Conservation (phyloP, 2,113 vertebrate genomes). For the Petromus typicus region DNA sequence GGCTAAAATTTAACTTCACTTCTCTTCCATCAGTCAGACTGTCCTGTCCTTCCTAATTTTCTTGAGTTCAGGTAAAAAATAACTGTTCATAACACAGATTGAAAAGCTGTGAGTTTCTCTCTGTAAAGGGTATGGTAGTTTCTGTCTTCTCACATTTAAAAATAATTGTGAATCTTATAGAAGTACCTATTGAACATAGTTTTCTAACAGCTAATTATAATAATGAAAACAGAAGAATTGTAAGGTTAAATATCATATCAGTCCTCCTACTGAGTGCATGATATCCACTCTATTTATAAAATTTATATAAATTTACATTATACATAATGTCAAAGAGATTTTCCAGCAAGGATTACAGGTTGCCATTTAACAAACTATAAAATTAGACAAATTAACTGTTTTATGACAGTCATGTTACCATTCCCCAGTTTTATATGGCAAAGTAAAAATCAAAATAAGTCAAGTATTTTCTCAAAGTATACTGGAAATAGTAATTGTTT, state of each 20-base stretch:
- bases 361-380: neutral
- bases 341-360: neutral
- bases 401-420: rapidly evolving
- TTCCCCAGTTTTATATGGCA: neutral
- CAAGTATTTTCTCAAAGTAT: neutral
- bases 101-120: neutral
- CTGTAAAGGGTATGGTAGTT: neutral
- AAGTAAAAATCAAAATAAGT: neutral
- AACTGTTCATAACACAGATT: neutral
- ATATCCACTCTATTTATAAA: neutral
- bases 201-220: neutral
- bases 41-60: neutral
- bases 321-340: neutral
- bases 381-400: neutral
- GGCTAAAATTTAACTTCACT: neutral
- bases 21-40: neutral
- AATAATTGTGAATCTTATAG: neutral
- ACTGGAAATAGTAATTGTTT: neutral
- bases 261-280: neutral
- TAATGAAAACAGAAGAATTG: neutral
- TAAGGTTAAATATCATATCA: neutral
- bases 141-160: neutral
- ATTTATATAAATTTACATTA: neutral
- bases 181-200: neutral
- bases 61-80: neutral